A percentile compares a stretch with the other conserved stretches of the same genome.
phyloP scores from a whole-genome alignment of 1,140 invertebrate species.

The Brachionus koreanus region DNA sequence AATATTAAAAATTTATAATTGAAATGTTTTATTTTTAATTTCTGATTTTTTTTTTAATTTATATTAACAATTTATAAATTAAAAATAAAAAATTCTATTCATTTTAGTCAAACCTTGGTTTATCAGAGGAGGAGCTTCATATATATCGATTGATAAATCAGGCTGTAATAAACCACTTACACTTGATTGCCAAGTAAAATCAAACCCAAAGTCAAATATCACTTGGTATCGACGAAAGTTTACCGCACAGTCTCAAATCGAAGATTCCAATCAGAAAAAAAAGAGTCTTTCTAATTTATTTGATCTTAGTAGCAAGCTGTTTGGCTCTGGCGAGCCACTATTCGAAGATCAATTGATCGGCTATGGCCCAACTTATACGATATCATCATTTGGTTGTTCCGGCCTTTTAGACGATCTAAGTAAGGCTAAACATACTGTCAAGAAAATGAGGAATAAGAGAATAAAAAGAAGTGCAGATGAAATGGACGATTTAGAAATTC shows the following conservation, averaged over 20 bases:
- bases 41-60: background rate
- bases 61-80: background rate
- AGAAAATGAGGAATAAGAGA: background rate
- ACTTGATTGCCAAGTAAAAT: constrained; percentile 29
- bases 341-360: constrained; percentile 33
- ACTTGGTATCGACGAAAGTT: constrained; percentile 35
- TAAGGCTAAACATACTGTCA: background rate
- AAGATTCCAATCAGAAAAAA: background rate
- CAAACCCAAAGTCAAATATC: constrained; percentile 23
- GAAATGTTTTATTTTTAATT: too few species aligned
- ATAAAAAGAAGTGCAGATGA: background rate
- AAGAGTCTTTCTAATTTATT: background rate
- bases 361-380: constrained; percentile 26
- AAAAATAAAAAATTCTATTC: background rate
- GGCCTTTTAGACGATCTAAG: background rate
- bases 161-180: constrained; percentile 33
- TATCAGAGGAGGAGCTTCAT: constrained; percentile 1
- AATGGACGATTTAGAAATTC: background rate
- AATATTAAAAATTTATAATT: too few species aligned
- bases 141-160: background rate
- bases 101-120: constrained; percentile 25
- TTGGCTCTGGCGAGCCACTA: background rate
- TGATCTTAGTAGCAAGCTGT: background rate
- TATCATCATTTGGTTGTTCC: constrained; percentile 27
- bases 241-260: background rate